A percentile compares a stretch with the other conserved stretches of the same genome.
Conservation (phyloP, 2,797 vertebrate species). For the Oreochromis grahami region DNA sequence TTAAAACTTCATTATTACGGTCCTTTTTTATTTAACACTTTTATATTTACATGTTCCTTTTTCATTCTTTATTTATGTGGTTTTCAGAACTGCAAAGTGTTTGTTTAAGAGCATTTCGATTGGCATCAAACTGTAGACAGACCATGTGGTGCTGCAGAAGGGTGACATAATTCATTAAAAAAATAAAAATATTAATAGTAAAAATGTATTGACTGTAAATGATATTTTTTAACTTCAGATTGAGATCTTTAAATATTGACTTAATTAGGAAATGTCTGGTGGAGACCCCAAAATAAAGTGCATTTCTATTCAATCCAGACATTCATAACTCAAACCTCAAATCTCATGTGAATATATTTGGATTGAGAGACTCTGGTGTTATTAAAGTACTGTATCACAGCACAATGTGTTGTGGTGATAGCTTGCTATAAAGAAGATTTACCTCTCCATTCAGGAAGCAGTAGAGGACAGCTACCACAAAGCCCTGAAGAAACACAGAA, state of each 20-base stretch:
- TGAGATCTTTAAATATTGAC: background rate
- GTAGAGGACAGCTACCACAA: slow-evolving; percentile 96
- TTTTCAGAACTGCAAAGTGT: background rate
- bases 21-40: background rate
- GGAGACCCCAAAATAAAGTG: background rate
- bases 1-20: background rate
- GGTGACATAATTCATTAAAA: rapidly evolving
- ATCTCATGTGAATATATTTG: background rate
- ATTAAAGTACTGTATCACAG: background rate
- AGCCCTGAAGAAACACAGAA: slow-evolving; percentile 77
- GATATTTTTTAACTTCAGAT: background rate
- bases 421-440: slow-evolving; percentile 66
- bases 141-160: background rate
- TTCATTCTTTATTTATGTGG: background rate
- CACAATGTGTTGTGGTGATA: background rate
- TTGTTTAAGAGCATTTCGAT: background rate
- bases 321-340: background rate
- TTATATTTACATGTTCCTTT: background rate
- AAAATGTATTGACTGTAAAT: background rate
- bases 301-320: background rate
- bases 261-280: background rate
- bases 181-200: background rate
- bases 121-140: background rate
- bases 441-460: slow-evolving; percentile 98
- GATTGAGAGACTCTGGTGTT: background rate